A percentile compares a stretch with the other conserved stretches of the same genome.
Evolutionary conservation across 2,113 vertebrate genomes (phyloP).

Genomic region (Calyptommatus sinebrachiatus): DNA sequence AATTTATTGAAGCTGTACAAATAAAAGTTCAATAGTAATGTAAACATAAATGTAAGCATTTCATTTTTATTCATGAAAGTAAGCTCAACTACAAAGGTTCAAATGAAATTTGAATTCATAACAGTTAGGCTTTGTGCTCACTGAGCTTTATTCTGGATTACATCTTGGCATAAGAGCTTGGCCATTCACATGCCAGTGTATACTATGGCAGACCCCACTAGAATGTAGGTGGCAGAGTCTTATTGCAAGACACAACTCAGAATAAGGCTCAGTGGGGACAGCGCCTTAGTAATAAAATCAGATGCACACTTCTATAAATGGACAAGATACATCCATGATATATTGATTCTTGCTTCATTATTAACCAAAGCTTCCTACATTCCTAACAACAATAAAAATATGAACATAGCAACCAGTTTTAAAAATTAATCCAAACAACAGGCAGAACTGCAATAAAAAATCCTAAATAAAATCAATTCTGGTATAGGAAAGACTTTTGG

Average conservation of each 20-base stretch:
- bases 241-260: no score
- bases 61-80: not conserved
- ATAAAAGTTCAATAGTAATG: not conserved
- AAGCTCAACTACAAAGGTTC: not conserved
- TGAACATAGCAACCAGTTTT: not conserved
- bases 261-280: no score
- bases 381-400: not conserved
- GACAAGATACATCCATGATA: not conserved
- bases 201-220: no score
- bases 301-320: not conserved
- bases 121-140: no score
- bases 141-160: no score
- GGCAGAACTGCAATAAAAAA: not conserved
- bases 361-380: not conserved
- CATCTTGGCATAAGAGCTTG: no score
- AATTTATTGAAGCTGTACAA: constrained; percentile 3
- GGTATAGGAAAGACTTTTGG: not conserved
- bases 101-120: not conserved
- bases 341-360: not conserved
- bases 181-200: no score
- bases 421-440: not conserved
- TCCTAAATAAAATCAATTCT: not conserved
- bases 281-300: no score
- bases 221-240: no score
- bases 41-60: not conserved